Base-by-base conservation (phyloP, 2,888 invertebrate species). In the Strigamia transsilvanica region DNA sequence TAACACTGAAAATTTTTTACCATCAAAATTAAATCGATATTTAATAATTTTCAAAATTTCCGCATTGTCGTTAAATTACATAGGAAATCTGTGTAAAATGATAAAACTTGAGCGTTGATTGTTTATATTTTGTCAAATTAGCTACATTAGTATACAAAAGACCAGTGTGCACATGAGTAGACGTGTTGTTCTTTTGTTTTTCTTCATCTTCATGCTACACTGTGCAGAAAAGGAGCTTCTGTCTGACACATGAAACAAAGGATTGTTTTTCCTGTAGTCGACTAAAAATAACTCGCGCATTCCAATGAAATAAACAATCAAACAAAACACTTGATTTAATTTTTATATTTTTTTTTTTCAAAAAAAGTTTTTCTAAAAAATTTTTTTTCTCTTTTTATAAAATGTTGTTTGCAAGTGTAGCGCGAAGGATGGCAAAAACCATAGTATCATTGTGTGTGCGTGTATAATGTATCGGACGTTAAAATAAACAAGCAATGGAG, bases 401-500 rank as follows among this genome's bases (percentile, higher is more conserved):
- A 51, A 51, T 6, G 12, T 7, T 6, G 12, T 7, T 18, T 15
- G 51, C 51, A 6, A 51, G 10, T 13, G 51, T 51, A 38, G 51
- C 18, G 51, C 15, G 18, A 51, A 6, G 18, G 51, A 51, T 51
- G 51, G 38, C 46, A 46, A 13, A 66, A 21, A 12, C 61, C 23
- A 66, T 66, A 23, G 61, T 21, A n/a, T 21, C 61, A 66, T 66
- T 23, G 61, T 73, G 51, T 51, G 73, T 13, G 73, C 32, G 73
- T 27, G 73, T 73, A 73, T 73, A 73, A 73, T 73, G 32, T 73
- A 73, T 73, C 2, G 27, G 73, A 32, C 13, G 73, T 27, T 73
- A 32, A 61, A 73, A 73, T 73, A 73, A 73, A 73, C 27, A 27
- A 23, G 73, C 73, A 73, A 73, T 73, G 73, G 73, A 73, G 73